Percentiles rank a stretch among this genome's conserved stretches.
phyloP scores from a whole-genome alignment of 1,140 invertebrate species.

The Pararge aegeria region DNA sequence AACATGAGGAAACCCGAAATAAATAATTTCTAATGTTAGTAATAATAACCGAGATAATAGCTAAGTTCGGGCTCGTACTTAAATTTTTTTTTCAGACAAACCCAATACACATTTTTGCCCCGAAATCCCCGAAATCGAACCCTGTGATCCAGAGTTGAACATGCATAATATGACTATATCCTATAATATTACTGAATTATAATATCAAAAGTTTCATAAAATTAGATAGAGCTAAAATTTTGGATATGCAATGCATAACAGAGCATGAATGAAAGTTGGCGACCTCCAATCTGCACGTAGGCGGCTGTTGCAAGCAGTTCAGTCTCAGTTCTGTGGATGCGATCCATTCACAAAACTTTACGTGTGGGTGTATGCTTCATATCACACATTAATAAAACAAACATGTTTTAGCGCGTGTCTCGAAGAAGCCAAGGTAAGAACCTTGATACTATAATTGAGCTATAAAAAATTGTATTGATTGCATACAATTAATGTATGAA shows the following conservation, averaged over 20 bases:
- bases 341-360: constrained; percentile 69
- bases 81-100: too few relatives aligned
- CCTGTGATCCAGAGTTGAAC: too few relatives aligned
- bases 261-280: constrained; percentile 75
- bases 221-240: constrained; percentile 21
- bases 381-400: constrained; percentile 26
- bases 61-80: too few relatives aligned
- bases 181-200: too few relatives aligned
- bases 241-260: constrained; percentile 28
- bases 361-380: constrained; percentile 52
- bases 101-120: too few relatives aligned
- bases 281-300: constrained; percentile 64
- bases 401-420: constrained; percentile 20
- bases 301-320: constrained; percentile 65
- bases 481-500: too few relatives aligned
- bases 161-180: too few relatives aligned
- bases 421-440: constrained; percentile 14
- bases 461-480: not conserved
- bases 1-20: too few relatives aligned
- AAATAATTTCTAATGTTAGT: too few relatives aligned
- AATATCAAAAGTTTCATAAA: too few relatives aligned
- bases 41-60: too few relatives aligned
- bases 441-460: not conserved
- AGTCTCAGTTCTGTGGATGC: constrained; percentile 40
- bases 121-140: too few relatives aligned